Percentiles rank a stretch among this genome's conserved stretches.
Evolutionary conservation across 2,113 vertebrate genomes (phyloP).

Genomic region (Ctenomys sociabilis): DNA sequence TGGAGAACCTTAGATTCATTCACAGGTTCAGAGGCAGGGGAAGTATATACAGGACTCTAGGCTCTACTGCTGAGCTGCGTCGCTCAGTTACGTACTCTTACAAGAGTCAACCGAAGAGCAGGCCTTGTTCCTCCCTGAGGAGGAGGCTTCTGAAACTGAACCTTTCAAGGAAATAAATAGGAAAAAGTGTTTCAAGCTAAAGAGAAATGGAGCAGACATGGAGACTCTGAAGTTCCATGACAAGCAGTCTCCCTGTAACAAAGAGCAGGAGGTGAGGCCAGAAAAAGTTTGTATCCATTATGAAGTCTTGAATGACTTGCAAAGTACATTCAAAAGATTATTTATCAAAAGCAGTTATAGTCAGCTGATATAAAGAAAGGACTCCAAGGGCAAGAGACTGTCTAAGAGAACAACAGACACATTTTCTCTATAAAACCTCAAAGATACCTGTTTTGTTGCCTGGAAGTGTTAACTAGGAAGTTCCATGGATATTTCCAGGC

Average conservation of each 20-base stretch:
- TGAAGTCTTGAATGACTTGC: background rate
- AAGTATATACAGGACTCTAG: background rate
- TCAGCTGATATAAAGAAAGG: background rate
- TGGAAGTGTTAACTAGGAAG: background rate
- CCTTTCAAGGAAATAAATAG: background rate
- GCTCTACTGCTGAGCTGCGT: background rate
- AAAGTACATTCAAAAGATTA: background rate
- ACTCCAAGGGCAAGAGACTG: background rate
- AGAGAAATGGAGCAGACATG: background rate
- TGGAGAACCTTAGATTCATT: background rate
- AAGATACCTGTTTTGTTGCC: background rate
- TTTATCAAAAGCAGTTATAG: background rate
- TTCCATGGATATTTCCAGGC: background rate
- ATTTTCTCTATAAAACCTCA: background rate
- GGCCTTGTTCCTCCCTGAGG: background rate
- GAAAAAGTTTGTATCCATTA: background rate
- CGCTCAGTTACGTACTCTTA: background rate
- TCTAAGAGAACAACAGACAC: background rate
- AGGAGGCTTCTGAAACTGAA: background rate
- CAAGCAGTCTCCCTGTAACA: background rate
- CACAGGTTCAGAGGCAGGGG: background rate
- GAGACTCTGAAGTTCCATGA: constrained; percentile 1
- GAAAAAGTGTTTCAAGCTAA: background rate
- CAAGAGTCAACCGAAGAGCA: constrained; percentile 8
- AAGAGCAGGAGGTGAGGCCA: background rate